Base-by-base conservation (phyloP, 2,888 invertebrate genomes). In the Eupelmus urozonus region DNA sequence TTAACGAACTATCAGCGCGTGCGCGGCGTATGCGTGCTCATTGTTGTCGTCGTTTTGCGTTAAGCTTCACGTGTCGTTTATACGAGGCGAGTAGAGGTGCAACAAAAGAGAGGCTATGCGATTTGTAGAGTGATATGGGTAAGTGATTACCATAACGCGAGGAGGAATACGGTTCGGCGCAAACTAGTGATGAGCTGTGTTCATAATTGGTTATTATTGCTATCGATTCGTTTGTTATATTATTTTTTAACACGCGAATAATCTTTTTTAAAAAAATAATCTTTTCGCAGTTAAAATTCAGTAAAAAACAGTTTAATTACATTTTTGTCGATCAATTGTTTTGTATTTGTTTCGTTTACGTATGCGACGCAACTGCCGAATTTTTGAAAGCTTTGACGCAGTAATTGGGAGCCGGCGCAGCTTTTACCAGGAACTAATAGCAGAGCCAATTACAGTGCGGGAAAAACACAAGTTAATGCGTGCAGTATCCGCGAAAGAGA, bases 401-500 rank as follows among this genome's bases (percentile, higher is more conserved):
- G 3, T 34, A 34, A 34, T 34, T 34, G 34, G 5, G 9, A 3
- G 34, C 34, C 5, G 9, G 20, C 23, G 9, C 29, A 57, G 27
- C 34, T 27, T 57, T 57, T 29, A 29, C 20, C 16, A 7, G 2
- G 53, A 53, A 7, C 20, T 11, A 16, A 11, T 53, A 20, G 53
- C 34, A n/a, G 25, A 77, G 66, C 72, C 77, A 77, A 77, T 77
- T 72, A 72, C 62, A 51, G 53, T 34, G n/a, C 20, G 25, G n/a
- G 5, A 53, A 72, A 72, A 51, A 53, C 5, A 13, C 45, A 45
- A 5, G 51, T 65, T 73, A 57, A 63, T 55, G 65, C 63, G 53
- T 11, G 42, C 25, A 4, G 29, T 34, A 27, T 3, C 5, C 34
- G 23, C 49, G 34, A 42, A 5, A 5, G 20, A 27, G 55, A 5